Conservation (phyloP, 2,113 vertebrate genomes). For the Lipotes vexillifer region DNA sequence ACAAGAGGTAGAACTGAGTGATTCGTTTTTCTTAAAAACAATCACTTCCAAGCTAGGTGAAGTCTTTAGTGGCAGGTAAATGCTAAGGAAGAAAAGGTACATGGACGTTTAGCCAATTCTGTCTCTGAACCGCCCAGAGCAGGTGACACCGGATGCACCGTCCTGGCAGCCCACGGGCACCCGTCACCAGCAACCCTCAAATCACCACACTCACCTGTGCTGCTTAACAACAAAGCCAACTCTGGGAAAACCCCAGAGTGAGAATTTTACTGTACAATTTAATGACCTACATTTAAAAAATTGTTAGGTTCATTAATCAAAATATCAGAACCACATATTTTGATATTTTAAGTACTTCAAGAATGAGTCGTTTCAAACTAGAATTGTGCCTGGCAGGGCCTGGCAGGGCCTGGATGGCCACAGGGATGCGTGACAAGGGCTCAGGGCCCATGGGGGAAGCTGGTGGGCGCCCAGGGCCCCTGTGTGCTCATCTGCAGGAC, state of each 20-base stretch:
- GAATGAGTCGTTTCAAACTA: neutral
- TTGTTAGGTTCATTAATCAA: slow-evolving; percentile 9
- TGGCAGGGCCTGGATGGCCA: neutral
- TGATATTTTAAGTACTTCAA: slow-evolving; percentile 21
- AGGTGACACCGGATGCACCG: rapidly evolving
- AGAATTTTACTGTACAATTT: neutral
- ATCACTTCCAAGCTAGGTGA: neutral
- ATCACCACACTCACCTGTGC: rapidly evolving
- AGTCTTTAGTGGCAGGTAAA: neutral
- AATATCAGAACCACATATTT: neutral
- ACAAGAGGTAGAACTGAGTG: rapidly evolving
- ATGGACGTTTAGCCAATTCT: rapidly evolving
- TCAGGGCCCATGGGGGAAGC: rapidly evolving
- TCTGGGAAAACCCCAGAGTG: neutral
- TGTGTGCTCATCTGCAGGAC: neutral
- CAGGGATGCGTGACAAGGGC: neutral
- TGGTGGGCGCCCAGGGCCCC: rapidly evolving
- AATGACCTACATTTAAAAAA: neutral
- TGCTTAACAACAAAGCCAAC: neutral
- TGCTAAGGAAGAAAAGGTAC: neutral
- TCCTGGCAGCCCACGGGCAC: neutral
- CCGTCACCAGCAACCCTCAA: neutral
- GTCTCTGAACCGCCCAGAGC: neutral
- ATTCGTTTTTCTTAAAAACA: neutral
- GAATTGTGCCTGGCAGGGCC: neutral